A percentile compares a stretch with the other conserved stretches of the same genome.
These are phyloP conservation scores for Zaprionus davidi DNA, from an alignment of 1,140 invertebrate genomes.

Conservation along the genomic window DNA sequence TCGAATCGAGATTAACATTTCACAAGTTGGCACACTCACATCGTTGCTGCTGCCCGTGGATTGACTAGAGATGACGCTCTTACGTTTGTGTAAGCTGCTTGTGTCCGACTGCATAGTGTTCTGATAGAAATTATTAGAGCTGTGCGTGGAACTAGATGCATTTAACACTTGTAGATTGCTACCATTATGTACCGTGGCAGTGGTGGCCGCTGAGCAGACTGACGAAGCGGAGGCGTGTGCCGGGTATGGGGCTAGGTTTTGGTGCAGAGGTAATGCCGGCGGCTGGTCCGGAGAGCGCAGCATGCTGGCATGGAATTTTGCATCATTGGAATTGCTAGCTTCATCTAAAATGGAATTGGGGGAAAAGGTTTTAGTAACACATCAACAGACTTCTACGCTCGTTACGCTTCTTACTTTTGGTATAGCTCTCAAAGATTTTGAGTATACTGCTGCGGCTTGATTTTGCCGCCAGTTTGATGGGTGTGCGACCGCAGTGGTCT, in stretches of 20 bases:
- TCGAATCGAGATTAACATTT: not conserved
- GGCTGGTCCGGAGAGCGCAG: constrained; percentile 82
- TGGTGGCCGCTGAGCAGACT: constrained; percentile 77
- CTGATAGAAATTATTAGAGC: constrained; percentile 84
- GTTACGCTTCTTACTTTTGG: constrained; percentile 71
- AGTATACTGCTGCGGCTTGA: constrained; percentile 85
- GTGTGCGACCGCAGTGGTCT: constrained; percentile 92
- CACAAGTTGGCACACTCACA: constrained; percentile 55
- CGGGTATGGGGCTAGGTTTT: constrained; percentile 71
- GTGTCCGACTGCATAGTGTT: constrained; percentile 84
- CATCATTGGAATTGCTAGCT: constrained; percentile 79
- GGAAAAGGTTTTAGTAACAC: constrained; percentile 57
- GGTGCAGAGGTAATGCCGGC: constrained; percentile 76
- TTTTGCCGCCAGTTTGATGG: constrained; percentile 86
- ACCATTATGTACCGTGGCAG: constrained; percentile 76
- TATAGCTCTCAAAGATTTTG: constrained; percentile 83
- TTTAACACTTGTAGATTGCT: constrained; percentile 76
- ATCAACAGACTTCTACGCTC: constrained; percentile 51
- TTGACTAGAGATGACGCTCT: constrained; percentile 84
- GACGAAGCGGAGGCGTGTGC: constrained; percentile 78
- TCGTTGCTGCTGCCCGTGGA: constrained; percentile 84
- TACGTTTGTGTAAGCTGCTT: constrained; percentile 83
- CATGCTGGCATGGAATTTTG: constrained; percentile 82
- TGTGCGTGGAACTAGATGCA: constrained; percentile 84
- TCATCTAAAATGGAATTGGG: constrained; percentile 63